Evolutionary conservation across 2,888 invertebrate genomes (phyloP), one percentile per base, ranked within the genome.

Genomic region (Tetropium fuscum): DNA sequence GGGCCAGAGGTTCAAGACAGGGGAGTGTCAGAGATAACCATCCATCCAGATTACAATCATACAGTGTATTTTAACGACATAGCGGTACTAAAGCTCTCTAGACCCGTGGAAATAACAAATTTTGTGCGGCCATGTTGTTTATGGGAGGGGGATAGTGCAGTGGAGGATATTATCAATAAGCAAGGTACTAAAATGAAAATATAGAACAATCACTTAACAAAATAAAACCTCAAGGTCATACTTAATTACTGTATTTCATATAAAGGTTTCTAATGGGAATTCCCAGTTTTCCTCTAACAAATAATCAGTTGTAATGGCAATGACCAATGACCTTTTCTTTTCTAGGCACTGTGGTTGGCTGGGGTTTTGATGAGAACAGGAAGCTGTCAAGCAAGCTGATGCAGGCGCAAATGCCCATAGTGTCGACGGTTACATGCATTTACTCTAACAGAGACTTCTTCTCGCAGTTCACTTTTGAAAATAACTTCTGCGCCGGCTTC

Each of bases 381-480:
- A 80, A 83, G 13, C 82, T 87, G 83, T 85, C 1, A 83, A 87
- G 70, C 30, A 85, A 85, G 54, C 75, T 87, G 36, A 84, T 83
- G 60, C 80, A 86, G 55, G 85, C 87, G 0, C 82, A 85, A 66
- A 87, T 88, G 87, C 87, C 88, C 0, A 82, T 88, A 2, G 86
- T 88, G 0, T 84, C 85, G 64, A 84, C 85, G 43, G 82, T 84
- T 68, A 85, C 84, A 3, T 88, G 88, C 74, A 83, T 88, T 66
- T 81, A 85, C 51, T 87, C 87, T 0, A 85, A 87, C 76, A 84
- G 84, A 69, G 86, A 87, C 38, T 87, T 88, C 79, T 88, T 86
- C 75, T 84, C 84, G 0, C 80, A 83, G 30, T 87, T 87, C 74
- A 86, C 87, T 0, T 85, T 84, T 0, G 83, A 85, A 1, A 85